Evolutionary conservation across 2,113 vertebrate species (phyloP), one percentile per base, ranked within the genome.

Genomic region (Catharus bicknelli): DNA sequence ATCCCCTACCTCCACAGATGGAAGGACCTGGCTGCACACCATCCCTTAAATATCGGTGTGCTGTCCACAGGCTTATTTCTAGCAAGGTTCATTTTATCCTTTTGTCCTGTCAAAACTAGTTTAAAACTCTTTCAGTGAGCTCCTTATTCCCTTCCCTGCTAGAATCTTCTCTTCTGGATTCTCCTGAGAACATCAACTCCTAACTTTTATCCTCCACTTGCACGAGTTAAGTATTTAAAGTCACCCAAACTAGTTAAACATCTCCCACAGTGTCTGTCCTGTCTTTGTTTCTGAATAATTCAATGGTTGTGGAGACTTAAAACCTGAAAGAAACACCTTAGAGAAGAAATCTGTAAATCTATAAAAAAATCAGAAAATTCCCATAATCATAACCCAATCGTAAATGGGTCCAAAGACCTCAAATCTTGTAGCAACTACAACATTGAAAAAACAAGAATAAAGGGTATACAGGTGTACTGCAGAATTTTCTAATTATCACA

Each of bases 1-100:
- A 48, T 70, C 5, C 29, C 8, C 15, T 38, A 0, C 17, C 20
- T 67, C 18, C 29, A 26, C 42, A 77, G 51, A 14, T 3, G 0
- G 1, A 64, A 86, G 36, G 34, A 82, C 17, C 23, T 72, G 2
- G 3, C 23, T 82, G 32, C 25, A 36, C 19, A 26, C 15, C 19
- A 36, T 36, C 8, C 30, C 19, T 48, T 16, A 63, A 57, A 68
- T 9, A 47, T 6, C 9, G 10, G 21, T 23, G 25, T 51, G 8
- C 15, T 43, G 7, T 25, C 5, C 42, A 30, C n/a, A 78, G 59
- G 8, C 11, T 73, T 62, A n/a, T 63, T 27, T 73, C 21, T 66
- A 62, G 18, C 4, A 23, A 90, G 20, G 21, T 23, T 83, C 0
- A 0, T 83, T 79, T 50, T 54, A 50, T 38, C 30, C 8, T 25